A percentile compares a stretch with the other conserved stretches of the same genome.
phyloP scores from a whole-genome alignment of 1,140 invertebrate species.

The Calosoma granatense region DNA sequence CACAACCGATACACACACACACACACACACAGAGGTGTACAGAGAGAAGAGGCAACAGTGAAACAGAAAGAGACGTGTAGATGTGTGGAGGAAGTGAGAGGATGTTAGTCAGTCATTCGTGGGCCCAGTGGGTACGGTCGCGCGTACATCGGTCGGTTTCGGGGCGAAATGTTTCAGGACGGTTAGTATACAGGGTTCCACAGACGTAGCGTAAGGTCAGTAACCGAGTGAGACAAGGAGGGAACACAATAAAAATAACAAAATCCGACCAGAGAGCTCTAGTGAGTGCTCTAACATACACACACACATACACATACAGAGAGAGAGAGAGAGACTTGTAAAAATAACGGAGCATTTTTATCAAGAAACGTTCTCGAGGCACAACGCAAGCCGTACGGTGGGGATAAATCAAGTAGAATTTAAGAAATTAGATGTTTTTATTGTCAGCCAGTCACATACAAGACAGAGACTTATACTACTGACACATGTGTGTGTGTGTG shows the following conservation, averaged over 20 bases:
- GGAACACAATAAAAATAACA: constrained; percentile 31
- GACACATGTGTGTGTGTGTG: no score
- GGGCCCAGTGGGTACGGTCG: no score
- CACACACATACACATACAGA: no score
- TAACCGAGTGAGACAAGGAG: constrained; percentile 28
- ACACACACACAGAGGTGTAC: no score
- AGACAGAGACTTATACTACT: no score
- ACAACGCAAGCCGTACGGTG: not conserved
- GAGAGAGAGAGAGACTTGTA: constrained; percentile 24
- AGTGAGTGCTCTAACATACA: constrained; percentile 12
- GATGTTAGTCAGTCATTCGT: no score
- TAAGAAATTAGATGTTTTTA: constrained; percentile 4
- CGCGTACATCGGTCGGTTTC: no score
- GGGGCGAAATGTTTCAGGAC: not conserved
- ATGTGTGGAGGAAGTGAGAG: no score
- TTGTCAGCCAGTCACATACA: not conserved
- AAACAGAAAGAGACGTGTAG: no score
- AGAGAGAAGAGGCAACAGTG: no score
- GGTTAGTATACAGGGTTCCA: constrained; percentile 4
- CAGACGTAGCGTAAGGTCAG: constrained; percentile 25
- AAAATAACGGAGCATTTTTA: constrained; percentile 35
- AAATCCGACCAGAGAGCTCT: constrained; percentile 28
- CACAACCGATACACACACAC: no score
- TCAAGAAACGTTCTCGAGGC: constrained; percentile 21
- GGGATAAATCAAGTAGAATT: constrained; percentile 6